A percentile compares a stretch with the other conserved stretches of the same genome.
These are phyloP conservation scores for Clarias fuscus DNA, from an alignment of 2,797 vertebrate species.

Conservation along the genomic window DNA sequence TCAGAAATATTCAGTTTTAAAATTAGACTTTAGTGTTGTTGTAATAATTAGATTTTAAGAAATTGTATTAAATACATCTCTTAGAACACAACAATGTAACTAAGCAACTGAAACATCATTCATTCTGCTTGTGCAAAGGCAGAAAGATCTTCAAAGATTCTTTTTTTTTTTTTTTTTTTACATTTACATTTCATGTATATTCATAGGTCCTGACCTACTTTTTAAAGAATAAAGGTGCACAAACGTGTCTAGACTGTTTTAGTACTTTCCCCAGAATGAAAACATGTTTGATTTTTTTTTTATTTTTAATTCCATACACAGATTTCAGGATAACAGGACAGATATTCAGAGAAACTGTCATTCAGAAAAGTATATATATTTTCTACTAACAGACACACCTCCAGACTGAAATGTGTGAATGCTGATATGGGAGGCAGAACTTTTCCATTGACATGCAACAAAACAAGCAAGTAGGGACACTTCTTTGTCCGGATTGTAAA, in stretches of 20 bases:
- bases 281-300: neutral
- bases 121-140: neutral
- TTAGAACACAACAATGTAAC: neutral
- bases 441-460: neutral
- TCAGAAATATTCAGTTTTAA: neutral
- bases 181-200: conserved; percentile 19
- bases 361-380: neutral
- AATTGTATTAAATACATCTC: neutral
- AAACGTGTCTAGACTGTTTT: neutral
- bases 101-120: neutral
- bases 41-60: neutral
- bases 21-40: neutral
- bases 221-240: neutral
- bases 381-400: neutral
- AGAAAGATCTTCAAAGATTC: neutral
- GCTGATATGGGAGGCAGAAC: neutral
- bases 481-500: neutral
- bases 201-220: conserved; percentile 12
- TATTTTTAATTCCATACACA: neutral
- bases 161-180: too few species aligned
- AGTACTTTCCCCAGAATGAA: neutral
- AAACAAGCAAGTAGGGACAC: neutral
- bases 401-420: neutral
- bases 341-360: neutral
- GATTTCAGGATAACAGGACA: neutral